Conservation (phyloP, 2,113 vertebrate species). For the Nesogale talazaci region DNA sequence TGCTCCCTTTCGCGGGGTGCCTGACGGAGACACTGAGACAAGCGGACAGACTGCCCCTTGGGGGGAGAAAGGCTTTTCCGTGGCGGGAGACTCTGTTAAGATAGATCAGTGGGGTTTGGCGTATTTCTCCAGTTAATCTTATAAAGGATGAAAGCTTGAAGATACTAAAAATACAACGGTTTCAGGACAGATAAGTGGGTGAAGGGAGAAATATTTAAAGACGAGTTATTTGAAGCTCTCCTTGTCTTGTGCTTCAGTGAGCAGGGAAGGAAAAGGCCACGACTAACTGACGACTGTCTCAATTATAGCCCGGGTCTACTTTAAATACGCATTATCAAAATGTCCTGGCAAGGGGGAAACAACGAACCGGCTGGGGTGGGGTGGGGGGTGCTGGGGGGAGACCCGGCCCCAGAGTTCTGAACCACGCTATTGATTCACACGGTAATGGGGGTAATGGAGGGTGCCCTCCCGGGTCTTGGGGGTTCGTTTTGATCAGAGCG, state of each 20-base stretch:
- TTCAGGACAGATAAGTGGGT: conserved; percentile 70
- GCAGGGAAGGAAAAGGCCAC: conserved; percentile 38
- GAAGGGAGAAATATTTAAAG: conserved; percentile 74
- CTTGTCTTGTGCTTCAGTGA: conserved; percentile 50
- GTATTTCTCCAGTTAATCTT: conserved; percentile 56
- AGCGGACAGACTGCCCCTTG: background rate
- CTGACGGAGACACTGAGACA: background rate
- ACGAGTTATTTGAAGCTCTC: conserved; percentile 68
- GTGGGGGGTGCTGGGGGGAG: background rate
- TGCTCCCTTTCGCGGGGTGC: background rate
- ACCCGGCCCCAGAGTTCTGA: no score
- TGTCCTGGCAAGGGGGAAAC: conserved; percentile 19
- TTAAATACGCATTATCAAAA: conserved; percentile 59
- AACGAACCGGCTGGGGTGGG: background rate
- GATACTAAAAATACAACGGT: conserved; percentile 63
- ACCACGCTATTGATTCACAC: no score
- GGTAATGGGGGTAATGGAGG: no score
- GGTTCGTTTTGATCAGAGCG: background rate
- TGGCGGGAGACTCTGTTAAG: conserved; percentile 10
- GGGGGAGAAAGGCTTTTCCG: background rate
- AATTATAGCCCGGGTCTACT: conserved; percentile 24
- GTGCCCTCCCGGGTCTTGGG: no score
- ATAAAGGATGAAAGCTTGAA: conserved; percentile 67
- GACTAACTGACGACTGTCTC: conserved; percentile 55
- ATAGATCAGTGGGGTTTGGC: conserved; percentile 48